A percentile compares a stretch with the other conserved stretches of the same genome.
These are phyloP conservation scores for Dasysyrphus albostriatus DNA, from an alignment of 2,888 invertebrate species.

Conservation along the genomic window DNA sequence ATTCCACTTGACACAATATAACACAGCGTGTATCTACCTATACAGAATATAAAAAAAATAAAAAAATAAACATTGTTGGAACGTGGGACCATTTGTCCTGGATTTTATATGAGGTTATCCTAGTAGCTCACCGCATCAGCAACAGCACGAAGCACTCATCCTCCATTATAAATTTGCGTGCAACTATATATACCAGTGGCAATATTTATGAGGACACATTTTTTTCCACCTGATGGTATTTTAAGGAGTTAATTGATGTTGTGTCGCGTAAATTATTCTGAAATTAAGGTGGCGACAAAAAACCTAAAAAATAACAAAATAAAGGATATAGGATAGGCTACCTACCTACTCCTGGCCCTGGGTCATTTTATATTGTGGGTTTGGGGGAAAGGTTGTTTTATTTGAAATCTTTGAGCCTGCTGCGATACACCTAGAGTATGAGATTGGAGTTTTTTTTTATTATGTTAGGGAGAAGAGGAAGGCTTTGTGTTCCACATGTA, in stretches of 20 bases:
- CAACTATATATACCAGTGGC: constrained; percentile 41
- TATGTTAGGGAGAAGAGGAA: constrained; percentile 44
- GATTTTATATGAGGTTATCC: constrained; percentile 73
- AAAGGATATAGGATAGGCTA: constrained; percentile 28
- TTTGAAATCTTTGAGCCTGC: constrained; percentile 65
- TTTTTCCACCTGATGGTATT: constrained; percentile 81
- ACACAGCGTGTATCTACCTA: constrained; percentile 33
- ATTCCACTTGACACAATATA: constrained; percentile 72
- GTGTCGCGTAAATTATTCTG: constrained; percentile 83
- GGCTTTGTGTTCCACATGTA: constrained; percentile 42
- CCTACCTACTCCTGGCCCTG: constrained; percentile 4
- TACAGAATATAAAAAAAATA: background rate
- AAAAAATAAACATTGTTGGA: constrained; percentile 27
- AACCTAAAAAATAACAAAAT: constrained; percentile 26
- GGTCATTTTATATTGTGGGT: constrained; percentile 59
- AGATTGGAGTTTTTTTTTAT: constrained; percentile 33
- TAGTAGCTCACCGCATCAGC: constrained; percentile 72
- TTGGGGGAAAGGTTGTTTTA: constrained; percentile 34
- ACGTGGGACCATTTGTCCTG: constrained; percentile 62
- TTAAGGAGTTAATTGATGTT: constrained; percentile 83
- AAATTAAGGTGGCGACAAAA: constrained; percentile 81
- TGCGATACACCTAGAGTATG: constrained; percentile 6
- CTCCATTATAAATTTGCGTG: constrained; percentile 71
- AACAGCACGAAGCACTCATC: constrained; percentile 40
- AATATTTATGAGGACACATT: constrained; percentile 70